Conservation (phyloP, 2,888 invertebrate genomes). For the Cheilosia soror region DNA sequence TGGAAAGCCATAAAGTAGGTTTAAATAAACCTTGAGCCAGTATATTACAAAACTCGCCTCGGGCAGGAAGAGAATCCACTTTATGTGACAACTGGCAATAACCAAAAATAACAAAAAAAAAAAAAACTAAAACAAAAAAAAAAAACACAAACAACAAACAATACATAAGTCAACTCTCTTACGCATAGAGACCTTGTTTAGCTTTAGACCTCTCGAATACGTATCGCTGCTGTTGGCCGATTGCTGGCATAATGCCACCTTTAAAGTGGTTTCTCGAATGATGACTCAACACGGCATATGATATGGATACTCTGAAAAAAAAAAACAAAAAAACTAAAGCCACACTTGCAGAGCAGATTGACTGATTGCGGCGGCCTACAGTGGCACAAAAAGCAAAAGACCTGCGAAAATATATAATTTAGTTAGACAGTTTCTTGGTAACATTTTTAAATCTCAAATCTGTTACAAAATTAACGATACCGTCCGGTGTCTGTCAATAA, state of each 20-base stretch:
- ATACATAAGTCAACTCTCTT: slow-evolving; percentile 11
- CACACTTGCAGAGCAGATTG: not conserved
- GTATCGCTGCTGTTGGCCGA: not conserved
- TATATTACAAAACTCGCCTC: slow-evolving; percentile 14
- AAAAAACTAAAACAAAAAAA: not conserved
- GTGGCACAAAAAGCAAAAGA: no score
- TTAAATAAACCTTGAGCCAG: slow-evolving; percentile 18
- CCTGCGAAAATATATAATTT: no score
- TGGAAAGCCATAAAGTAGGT: not conserved
- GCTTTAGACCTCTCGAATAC: slow-evolving; percentile 1
- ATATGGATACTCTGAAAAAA: not conserved
- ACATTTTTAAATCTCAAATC: no score
- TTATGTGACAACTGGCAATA: not conserved
- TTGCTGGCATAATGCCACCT: not conserved
- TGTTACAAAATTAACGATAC: no score
- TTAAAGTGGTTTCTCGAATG: slow-evolving; percentile 1
- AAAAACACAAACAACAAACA: not conserved
- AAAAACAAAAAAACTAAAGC: not conserved
- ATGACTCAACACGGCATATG: slow-evolving; percentile 3
- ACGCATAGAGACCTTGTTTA: not conserved
- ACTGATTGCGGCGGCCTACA: not conserved
- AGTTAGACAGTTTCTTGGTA: no score
- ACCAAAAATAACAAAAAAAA: not conserved
- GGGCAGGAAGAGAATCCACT: slow-evolving; percentile 20
- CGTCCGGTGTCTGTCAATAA: no score